Evolutionary conservation across 2,113 vertebrate species (phyloP).

Genomic region (Vulpes vulpes): DNA sequence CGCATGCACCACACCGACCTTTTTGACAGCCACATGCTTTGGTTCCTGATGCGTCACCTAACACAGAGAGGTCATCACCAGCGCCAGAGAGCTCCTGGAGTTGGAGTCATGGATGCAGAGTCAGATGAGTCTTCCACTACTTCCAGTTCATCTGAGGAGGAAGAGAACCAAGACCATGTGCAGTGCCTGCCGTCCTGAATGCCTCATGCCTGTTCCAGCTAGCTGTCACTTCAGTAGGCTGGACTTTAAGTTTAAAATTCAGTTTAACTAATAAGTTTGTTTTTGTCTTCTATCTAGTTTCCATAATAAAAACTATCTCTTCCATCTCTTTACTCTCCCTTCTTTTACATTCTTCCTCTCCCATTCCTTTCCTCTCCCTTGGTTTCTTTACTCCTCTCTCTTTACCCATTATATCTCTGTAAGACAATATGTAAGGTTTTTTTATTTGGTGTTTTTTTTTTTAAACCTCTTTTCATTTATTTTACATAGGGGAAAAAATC

Average conservation of each 20-base stretch:
- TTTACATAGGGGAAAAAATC: no score
- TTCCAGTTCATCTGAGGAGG: slow-evolving; percentile 91
- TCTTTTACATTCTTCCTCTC: background rate
- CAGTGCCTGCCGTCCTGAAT: slow-evolving; percentile 93
- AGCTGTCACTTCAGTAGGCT: background rate
- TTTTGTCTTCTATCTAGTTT: background rate
- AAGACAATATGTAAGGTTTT: background rate
- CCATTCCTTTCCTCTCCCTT: background rate
- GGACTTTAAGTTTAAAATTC: background rate
- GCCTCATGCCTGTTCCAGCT: background rate
- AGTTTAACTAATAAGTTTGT: background rate
- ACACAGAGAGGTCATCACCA: slow-evolving; percentile 87
- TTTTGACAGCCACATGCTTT: slow-evolving; percentile 93
- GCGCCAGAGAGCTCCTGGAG: slow-evolving; percentile 80
- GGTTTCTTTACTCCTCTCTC: background rate
- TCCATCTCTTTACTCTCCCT: background rate
- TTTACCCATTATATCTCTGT: background rate
- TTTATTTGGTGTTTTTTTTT: background rate
- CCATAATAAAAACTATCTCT: background rate
- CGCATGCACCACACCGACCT: slow-evolving; percentile 89
- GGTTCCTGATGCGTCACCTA: slow-evolving; percentile 94
- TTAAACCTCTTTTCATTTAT: slow-evolving; percentile 31
- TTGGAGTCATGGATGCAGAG: slow-evolving; percentile 80
- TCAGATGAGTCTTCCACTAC: slow-evolving; percentile 90
- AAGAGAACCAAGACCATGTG: slow-evolving; percentile 89